Evolutionary conservation across 2,113 vertebrate genomes (phyloP).

Genomic region (Chloropsis cyanopogon): DNA sequence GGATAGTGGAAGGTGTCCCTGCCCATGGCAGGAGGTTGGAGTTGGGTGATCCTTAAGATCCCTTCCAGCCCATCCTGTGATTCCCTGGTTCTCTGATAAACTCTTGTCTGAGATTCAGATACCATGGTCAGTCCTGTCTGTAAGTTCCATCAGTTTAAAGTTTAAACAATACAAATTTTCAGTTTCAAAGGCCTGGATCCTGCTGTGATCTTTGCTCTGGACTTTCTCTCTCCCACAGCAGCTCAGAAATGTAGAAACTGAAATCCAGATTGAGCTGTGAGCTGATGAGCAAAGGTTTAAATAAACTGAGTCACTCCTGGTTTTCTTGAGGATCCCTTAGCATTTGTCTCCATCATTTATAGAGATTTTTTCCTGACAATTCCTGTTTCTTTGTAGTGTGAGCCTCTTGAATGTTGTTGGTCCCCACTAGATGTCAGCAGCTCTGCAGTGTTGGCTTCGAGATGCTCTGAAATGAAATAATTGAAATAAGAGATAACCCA

Average conservation of each 20-base stretch:
- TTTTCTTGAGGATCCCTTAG: background rate
- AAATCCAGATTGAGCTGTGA: background rate
- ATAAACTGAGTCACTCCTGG: background rate
- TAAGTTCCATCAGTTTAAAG: background rate
- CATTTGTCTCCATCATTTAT: background rate
- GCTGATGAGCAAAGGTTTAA: background rate
- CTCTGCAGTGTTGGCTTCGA: background rate
- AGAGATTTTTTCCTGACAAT: background rate
- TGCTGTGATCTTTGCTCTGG: background rate
- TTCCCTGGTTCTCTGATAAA: background rate
- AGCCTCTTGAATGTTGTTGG: background rate
- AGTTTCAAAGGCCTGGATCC: background rate
- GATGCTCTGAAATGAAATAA: background rate
- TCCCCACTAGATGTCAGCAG: slow-evolving; percentile 54
- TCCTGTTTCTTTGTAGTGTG: background rate
- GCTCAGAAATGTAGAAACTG: background rate
- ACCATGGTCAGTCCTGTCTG: background rate
- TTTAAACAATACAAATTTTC: background rate
- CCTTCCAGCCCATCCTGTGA: background rate
- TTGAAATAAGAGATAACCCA: background rate
- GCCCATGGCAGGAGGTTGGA: background rate
- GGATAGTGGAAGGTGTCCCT: background rate
- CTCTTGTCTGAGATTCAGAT: background rate
- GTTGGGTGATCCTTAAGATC: background rate
- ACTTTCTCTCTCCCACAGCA: background rate